Percentiles rank a stretch among this genome's conserved stretches.
These are phyloP conservation scores for Pseudolycoriella hygida DNA, from an alignment of 2,888 invertebrate species.

Conservation along the genomic window DNA sequence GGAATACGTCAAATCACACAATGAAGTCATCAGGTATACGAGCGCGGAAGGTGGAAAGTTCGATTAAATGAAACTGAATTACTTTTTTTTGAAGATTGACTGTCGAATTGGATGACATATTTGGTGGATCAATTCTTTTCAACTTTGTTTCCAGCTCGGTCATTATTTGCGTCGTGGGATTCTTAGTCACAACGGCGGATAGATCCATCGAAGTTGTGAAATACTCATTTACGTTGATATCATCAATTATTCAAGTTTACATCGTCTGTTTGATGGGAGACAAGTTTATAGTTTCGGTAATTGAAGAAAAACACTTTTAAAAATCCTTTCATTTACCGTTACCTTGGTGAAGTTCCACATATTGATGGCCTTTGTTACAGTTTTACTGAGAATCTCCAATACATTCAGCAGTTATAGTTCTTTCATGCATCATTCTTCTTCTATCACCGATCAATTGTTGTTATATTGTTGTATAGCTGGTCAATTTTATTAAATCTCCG, in stretches of 20 bases:
- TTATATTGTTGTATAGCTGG: no score
- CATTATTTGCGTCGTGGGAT: conserved; percentile 22
- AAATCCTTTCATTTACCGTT: no score
- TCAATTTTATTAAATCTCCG: no score
- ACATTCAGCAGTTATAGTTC: no score
- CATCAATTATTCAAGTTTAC: neutral
- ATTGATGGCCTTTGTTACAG: no score
- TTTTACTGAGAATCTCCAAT: no score
- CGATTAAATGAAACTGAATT: neutral
- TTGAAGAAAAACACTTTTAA: no score
- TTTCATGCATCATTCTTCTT: no score
- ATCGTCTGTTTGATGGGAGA: neutral
- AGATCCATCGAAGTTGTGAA: neutral
- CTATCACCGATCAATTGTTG: no score
- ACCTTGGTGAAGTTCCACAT: no score
- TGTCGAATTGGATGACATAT: conserved; percentile 18
- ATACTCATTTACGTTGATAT: conserved; percentile 2
- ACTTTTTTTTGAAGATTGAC: conserved; percentile 12
- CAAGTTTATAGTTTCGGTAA: no score
- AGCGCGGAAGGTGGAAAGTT: neutral
- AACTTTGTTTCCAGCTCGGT: conserved; percentile 21
- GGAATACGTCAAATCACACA: neutral
- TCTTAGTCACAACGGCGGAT: conserved; percentile 17
- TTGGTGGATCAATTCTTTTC: conserved; percentile 19
- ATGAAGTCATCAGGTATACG: conserved; percentile 1